These are phyloP conservation scores for Calliopum simillimum DNA, from an alignment of 2,888 invertebrate species.

Conservation along the genomic window DNA sequence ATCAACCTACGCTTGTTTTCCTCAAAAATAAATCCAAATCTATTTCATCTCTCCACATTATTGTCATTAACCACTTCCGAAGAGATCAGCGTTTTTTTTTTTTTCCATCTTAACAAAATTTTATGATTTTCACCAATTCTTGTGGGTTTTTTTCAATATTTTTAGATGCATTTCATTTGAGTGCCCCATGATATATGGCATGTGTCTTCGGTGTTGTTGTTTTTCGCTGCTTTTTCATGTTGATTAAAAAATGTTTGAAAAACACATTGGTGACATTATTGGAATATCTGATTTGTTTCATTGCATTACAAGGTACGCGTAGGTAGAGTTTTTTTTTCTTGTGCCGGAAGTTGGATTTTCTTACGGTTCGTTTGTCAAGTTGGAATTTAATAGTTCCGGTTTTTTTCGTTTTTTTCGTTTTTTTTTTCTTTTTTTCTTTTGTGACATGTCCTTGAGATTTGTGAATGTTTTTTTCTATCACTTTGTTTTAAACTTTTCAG, in stretches of 20 bases:
- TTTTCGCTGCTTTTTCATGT: not conserved
- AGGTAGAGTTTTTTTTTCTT: not conserved
- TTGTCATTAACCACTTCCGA: slow-evolving; percentile 34
- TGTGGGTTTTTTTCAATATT: slow-evolving; percentile 30
- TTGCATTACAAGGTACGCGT: not conserved
- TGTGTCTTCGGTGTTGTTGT: not conserved
- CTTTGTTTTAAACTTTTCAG: too few relatives aligned
- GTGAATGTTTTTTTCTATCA: too few relatives aligned
- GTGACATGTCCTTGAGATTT: too few relatives aligned
- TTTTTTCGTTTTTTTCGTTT: too few relatives aligned
- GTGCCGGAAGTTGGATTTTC: too few relatives aligned
- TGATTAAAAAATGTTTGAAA: slow-evolving; percentile 29
- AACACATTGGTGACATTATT: slow-evolving; percentile 39
- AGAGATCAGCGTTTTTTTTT: slow-evolving; percentile 30
- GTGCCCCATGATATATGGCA: slow-evolving; percentile 26
- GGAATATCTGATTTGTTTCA: slow-evolving; percentile 25
- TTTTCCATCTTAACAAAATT: not conserved
- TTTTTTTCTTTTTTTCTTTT: too few relatives aligned
- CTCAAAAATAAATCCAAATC: not conserved
- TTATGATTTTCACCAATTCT: slow-evolving; percentile 7
- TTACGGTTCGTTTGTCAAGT: too few relatives aligned
- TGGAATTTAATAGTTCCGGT: too few relatives aligned
- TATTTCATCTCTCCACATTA: slow-evolving; percentile 5
- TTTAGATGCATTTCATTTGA: slow-evolving; percentile 31
- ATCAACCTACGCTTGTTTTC: not conserved